Evolutionary conservation across 64 coral and sea anemone genomes (phyloP).

Genomic region (Exaiptasia diaphana): DNA sequence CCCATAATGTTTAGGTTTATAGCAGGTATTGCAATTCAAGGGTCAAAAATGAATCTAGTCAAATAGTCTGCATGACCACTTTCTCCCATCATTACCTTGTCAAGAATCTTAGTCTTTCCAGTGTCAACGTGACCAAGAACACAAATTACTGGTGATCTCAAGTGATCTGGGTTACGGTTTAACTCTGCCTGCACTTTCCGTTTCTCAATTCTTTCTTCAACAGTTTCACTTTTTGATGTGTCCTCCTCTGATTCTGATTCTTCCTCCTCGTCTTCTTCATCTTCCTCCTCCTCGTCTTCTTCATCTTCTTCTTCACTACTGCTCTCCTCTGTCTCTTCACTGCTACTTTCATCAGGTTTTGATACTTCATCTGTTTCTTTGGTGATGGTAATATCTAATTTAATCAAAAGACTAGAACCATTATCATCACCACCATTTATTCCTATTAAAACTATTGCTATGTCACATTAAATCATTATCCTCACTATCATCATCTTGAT

Average conservation of each 20-base stretch:
- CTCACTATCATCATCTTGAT: no score
- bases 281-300: conserved; percentile 59
- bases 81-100: conserved; percentile 97
- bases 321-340: conserved; percentile 56
- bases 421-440: no score
- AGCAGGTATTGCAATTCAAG: background rate
- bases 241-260: conserved; percentile 34
- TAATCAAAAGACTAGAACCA: no score
- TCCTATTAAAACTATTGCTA: no score
- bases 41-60: background rate
- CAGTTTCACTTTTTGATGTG: conserved; percentile 61
- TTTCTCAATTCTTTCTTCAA: conserved; percentile 69
- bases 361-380: no score
- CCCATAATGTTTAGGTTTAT: background rate
- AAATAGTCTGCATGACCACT: no score
- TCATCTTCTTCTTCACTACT: conserved; percentile 36
- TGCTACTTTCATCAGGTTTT: conserved; percentile 39
- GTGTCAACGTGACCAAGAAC: conserved; percentile 96
- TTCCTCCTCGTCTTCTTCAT: conserved; percentile 64
- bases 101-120: conserved; percentile 97
- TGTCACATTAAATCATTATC: no score
- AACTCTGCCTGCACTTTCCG: conserved; percentile 68
- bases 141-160: conserved; percentile 96
- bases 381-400: no score
- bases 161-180: conserved; percentile 56